Evolutionary conservation across 2,888 invertebrate species (phyloP).

Genomic region (Trachelus tabidus): DNA sequence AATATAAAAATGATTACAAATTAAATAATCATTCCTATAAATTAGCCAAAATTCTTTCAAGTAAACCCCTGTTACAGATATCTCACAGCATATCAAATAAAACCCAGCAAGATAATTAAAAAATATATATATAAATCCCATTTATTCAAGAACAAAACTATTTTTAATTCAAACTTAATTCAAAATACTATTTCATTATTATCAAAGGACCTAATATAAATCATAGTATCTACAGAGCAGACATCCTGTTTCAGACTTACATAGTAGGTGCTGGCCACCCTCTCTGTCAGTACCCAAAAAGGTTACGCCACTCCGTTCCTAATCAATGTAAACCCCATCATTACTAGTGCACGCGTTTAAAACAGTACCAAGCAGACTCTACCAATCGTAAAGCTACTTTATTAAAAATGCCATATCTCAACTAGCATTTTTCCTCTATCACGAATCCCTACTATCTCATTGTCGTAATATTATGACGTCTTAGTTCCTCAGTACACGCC

Average conservation of each 20-base stretch:
- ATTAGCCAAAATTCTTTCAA: neutral
- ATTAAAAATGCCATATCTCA: neutral
- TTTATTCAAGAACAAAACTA: neutral
- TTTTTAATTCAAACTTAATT: neutral
- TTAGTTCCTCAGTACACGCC: constrained; percentile 26
- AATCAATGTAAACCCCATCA: neutral
- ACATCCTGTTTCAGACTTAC: neutral
- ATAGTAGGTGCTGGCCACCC: constrained; percentile 2
- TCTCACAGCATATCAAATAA: neutral
- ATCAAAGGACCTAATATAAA: neutral
- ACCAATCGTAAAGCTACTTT: neutral
- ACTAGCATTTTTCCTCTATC: neutral
- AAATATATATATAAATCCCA: neutral
- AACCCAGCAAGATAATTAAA: neutral
- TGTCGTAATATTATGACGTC: constrained; percentile 41
- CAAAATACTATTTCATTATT: neutral
- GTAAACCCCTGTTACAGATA: neutral
- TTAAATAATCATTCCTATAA: neutral
- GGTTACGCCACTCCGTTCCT: constrained; percentile 5
- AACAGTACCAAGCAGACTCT: neutral
- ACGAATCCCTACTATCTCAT: constrained; percentile 27
- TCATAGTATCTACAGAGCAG: neutral
- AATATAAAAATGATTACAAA: neutral
- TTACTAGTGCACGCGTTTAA: neutral
- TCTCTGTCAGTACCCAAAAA: neutral